Base-by-base conservation (phyloP, 2,797 vertebrate species). In the Atherinosoma microstoma region DNA sequence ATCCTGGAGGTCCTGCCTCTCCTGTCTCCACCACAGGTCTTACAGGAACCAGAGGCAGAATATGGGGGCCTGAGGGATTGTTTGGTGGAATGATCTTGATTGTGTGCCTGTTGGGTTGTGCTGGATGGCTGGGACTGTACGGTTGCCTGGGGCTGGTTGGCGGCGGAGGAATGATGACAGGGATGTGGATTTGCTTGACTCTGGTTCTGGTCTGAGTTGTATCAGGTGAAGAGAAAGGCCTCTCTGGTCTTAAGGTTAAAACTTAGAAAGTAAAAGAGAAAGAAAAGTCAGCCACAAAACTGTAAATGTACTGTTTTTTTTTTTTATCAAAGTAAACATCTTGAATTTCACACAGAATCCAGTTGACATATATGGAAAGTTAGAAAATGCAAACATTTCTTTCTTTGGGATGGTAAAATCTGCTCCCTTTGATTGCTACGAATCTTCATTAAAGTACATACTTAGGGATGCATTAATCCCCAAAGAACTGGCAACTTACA, bases 1-100 rank as follows among this genome's bases (percentile, higher is more conserved):
- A 94, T 36, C 97, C 98, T 0, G 98, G 98, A 12, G 98, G 97
- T 36, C 98, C 98, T 0, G 98, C 98, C 91, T 99, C 94, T 6
- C 98, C 98, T 0, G 95, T 95, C 92, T 98, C 96, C 91, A 94
- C 10, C 42, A 96, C 93, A 1, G 96, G 91, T 56, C 72, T 82
- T 0, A 60, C 42, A 12, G 90, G 91, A 34, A 71, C 65, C 62
- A 54, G 45, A 8, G 83, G 83, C 16, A 64, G 53, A 40, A 16
- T 54, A 38, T 38, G 60, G 2, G 58, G 56, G 29, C 57, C 1
- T 69, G 75, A 70, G 12, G 87, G 80, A 45, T 2, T 92, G 63
- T 1, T 1, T 61, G 93, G 76, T 20, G 70, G 64, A 67, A 45
- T 58, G 68, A 89, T 75, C 68, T 22, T 75, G 82, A 79, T 82